Percentiles rank a stretch among this genome's conserved stretches.
phyloP scores from a whole-genome alignment of 2,888 invertebrate species.

The Nycteola revayana region DNA sequence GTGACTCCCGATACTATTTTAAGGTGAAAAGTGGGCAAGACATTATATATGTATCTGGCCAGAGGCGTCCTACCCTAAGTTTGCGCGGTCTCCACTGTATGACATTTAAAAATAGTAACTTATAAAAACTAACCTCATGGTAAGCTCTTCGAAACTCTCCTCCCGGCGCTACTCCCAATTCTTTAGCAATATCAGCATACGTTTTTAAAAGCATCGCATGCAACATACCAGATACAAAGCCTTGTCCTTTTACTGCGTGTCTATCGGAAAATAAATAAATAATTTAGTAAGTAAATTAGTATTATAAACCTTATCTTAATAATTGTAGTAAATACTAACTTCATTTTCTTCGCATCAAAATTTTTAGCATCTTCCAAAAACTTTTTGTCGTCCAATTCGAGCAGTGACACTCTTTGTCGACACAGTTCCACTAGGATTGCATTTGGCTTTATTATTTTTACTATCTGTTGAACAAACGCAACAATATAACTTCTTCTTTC shows the following conservation, averaged over 20 bases:
- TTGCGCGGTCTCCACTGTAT: too few relatives aligned
- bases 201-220: conserved; percentile 75
- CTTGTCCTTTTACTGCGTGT: conserved; percentile 69
- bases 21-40: too few relatives aligned
- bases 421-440: conserved; percentile 72
- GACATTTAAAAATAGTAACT: too few relatives aligned
- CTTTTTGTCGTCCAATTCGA: conserved; percentile 71
- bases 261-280: conserved; percentile 31
- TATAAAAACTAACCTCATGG: conserved; percentile 56
- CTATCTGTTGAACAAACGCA: conserved; percentile 49
- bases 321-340: too few relatives aligned
- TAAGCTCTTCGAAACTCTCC: conserved; percentile 75
- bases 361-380: conserved; percentile 75
- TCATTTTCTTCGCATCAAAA: conserved; percentile 63
- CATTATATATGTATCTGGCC: too few relatives aligned
- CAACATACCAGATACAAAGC: conserved; percentile 68
- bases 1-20: too few relatives aligned
- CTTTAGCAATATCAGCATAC: conserved; percentile 73
- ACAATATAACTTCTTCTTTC: too few relatives aligned
- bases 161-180: conserved; percentile 73
- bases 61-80: too few relatives aligned
- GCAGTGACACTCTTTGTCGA: conserved; percentile 67
- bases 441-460: conserved; percentile 60
- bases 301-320: too few relatives aligned
- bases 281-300: too few relatives aligned